Percentiles rank a stretch among this genome's conserved stretches.
Evolutionary conservation across 92 coral and sea anemone genomes (phyloP).

Genomic region (Epizoanthus scotinus): DNA sequence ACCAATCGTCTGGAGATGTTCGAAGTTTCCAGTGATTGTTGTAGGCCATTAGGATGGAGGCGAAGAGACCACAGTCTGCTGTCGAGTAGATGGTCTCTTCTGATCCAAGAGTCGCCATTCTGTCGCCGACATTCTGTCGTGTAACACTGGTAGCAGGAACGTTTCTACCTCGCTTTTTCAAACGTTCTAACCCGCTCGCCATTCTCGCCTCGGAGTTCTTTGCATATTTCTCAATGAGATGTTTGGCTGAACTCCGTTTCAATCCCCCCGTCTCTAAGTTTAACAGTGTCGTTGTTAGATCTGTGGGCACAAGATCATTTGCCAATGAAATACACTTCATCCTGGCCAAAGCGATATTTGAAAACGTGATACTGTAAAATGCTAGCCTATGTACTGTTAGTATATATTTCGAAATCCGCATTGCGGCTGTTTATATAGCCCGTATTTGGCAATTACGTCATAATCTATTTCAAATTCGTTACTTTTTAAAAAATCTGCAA

Average conservation of each 20-base stretch:
- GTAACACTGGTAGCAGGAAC: background rate
- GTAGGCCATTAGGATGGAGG: slow-evolving; percentile 58
- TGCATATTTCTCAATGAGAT: slow-evolving; percentile 10
- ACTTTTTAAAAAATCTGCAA: no score
- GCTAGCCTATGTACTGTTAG: no score
- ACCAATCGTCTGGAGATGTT: slow-evolving; percentile 84
- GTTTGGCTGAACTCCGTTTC: slow-evolving; percentile 17
- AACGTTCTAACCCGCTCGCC: background rate
- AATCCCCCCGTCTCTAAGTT: background rate
- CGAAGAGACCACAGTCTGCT: slow-evolving; percentile 53
- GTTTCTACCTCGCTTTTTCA: background rate
- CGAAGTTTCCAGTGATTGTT: slow-evolving; percentile 73
- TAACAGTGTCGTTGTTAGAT: background rate
- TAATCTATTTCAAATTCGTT: no score
- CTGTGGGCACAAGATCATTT: background rate
- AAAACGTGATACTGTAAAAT: no score
- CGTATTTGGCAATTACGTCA: no score
- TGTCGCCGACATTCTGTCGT: slow-evolving; percentile 4
- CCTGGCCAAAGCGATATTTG: background rate
- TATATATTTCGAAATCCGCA: no score
- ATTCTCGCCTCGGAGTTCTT: background rate
- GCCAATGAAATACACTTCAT: slow-evolving; percentile 11
- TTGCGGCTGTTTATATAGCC: no score
- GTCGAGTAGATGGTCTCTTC: slow-evolving; percentile 7
- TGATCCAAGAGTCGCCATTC: slow-evolving; percentile 22